Evolutionary conservation across 1,140 invertebrate species (phyloP).

Genomic region (Bombus picipes): DNA sequence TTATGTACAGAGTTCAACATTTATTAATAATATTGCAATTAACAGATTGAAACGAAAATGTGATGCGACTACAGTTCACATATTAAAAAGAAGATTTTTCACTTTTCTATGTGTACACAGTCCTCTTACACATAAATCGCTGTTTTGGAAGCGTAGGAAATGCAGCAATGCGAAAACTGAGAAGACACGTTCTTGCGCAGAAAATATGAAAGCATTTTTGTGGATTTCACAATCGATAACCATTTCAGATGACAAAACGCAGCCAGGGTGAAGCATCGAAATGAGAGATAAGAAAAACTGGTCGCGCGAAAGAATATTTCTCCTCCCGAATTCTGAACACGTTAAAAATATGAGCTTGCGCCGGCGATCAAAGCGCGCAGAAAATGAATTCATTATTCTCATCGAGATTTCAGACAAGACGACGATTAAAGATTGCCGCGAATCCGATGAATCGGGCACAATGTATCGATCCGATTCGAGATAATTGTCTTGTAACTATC

Average conservation of each 20-base stretch:
- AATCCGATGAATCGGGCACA: neutral
- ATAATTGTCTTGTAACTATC: slow-evolving; percentile 13
- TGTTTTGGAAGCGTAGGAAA: neutral
- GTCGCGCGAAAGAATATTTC: neutral
- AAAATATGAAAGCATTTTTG: neutral
- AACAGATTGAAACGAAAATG: neutral
- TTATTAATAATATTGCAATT: too few relatives aligned
- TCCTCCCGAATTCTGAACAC: neutral
- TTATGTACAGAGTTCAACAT: too few relatives aligned
- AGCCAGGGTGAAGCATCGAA: neutral
- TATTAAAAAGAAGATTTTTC: too few relatives aligned
- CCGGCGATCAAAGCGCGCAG: neutral
- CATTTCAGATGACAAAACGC: slow-evolving; percentile 24
- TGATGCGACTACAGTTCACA: neutral
- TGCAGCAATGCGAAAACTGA: neutral
- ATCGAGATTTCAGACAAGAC: neutral
- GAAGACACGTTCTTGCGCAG: too few relatives aligned
- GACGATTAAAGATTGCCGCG: slow-evolving; percentile 8
- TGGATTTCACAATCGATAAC: slow-evolving; percentile 21
- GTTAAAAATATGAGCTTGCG: neutral
- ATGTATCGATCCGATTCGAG: neutral
- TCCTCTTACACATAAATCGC: neutral
- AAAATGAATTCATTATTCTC: slow-evolving; percentile 36
- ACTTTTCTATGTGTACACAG: neutral
- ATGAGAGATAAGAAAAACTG: slow-evolving; percentile 14